A percentile compares a stretch with the other conserved stretches of the same genome.
Evolutionary conservation across 2,888 invertebrate species (phyloP).

Genomic region (Apocheima hispidaria): DNA sequence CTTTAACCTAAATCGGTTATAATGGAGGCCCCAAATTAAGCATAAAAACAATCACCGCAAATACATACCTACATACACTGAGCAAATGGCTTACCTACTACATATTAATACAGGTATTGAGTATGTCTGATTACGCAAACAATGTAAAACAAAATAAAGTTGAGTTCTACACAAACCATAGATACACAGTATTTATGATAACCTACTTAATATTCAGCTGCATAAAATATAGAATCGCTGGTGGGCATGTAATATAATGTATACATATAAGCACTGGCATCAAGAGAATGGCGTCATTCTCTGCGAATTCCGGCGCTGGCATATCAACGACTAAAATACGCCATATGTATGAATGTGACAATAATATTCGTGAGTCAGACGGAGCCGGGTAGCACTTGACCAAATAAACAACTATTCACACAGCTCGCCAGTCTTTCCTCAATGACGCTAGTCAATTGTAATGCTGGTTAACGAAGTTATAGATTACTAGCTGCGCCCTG

Average conservation of each 20-base stretch:
- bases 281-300: conserved; percentile 80
- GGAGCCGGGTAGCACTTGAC: conserved; percentile 71
- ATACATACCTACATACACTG: not conserved
- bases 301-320: conserved; percentile 71
- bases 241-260: conserved; percentile 17
- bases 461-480: conserved; percentile 27
- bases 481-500: too few species aligned
- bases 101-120: not conserved
- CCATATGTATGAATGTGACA: conserved; percentile 76
- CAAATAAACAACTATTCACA: conserved; percentile 78
- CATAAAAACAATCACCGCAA: not conserved
- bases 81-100: not conserved
- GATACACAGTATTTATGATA: conserved; percentile 4
- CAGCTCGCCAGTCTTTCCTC: conserved; percentile 68
- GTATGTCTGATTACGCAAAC: not conserved
- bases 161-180: conserved; percentile 4
- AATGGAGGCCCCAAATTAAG: conserved; percentile 16
- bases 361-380: conserved; percentile 81
- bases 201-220: conserved; percentile 27
- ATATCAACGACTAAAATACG: conserved; percentile 76
- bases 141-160: conserved; percentile 5
- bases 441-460: conserved; percentile 53
- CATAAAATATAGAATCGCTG: conserved; percentile 32
- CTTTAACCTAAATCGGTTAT: conserved; percentile 18
- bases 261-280: conserved; percentile 54